Evolutionary conservation across 2,113 vertebrate species (phyloP), one percentile per base, ranked within the genome.

Genomic region (Sturnus vulgaris): DNA sequence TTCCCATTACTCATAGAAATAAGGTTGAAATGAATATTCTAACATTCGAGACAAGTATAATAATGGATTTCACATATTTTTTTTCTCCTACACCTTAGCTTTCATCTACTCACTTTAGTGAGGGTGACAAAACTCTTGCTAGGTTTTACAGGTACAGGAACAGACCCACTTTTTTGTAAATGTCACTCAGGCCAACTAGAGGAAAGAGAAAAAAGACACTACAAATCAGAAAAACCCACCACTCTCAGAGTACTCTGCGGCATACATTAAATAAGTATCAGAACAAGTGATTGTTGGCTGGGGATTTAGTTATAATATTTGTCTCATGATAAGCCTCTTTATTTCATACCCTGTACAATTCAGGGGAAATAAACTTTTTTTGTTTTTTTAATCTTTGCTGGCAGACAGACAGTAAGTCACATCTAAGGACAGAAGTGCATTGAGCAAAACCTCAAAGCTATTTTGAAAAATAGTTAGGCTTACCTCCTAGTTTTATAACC

Each of bases 101-200:
- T 82, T 7, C 65, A 61, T 89, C 53, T 92, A 46, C 35, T 92
- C 40, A 82, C 44, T 92, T 90, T 46, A 76, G 46, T 82, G 46
- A 91, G 72, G 84, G 88, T 84, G 83, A 82, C 44, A 82, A 94
- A 92, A 83, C 55, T 82, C 79, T 63, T 63, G 77, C 79, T 82
- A 91, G 94, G 24, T 94, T 95, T 92, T 86, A 37, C 79, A 96
- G 72, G 83, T 95, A 93, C 88, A 93, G n/a, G 70, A 86, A 35
- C 64, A 92, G 86, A 88, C 60, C 52, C 42, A 77, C 14, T 73
- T 91, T 89, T 88, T 93, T 80, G 27, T 18, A 90, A 80, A 83
- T 75, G 76, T 93, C 76, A 71, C 52, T 88, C 75, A 77, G 46
- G 72, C 11, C 47, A 76, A 37, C n/a, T 57, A 56, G 30, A 61